phyloP scores from a whole-genome alignment of 2,113 vertebrate genomes.

The Thermophis baileyi region DNA sequence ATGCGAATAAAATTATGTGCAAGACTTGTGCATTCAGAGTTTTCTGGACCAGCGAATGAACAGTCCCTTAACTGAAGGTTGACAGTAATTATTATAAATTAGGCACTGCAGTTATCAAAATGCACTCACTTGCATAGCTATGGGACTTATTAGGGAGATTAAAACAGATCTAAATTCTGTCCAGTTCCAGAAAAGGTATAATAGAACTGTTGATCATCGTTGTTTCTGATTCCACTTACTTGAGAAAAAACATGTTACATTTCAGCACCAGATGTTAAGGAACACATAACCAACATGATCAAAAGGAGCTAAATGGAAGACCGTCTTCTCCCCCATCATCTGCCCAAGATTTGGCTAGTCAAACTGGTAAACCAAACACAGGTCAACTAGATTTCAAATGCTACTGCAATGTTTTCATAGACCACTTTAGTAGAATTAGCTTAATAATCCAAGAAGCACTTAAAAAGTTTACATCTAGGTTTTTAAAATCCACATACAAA shows the following conservation, averaged over 20 bases:
- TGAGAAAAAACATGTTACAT: conserved; percentile 38
- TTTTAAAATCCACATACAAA: conserved; percentile 9
- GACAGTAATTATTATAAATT: conserved; percentile 93
- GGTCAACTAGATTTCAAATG: conserved; percentile 39
- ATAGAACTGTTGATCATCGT: conserved; percentile 75
- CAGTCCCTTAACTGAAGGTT: conserved; percentile 83
- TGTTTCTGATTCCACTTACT: conserved; percentile 43
- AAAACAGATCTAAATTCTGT: conserved; percentile 79
- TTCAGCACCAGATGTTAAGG: conserved; percentile 41
- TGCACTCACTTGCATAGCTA: conserved; percentile 82
- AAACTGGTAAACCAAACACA: conserved; percentile 31
- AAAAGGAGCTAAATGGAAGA: conserved; percentile 32
- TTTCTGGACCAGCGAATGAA: conserved; percentile 80
- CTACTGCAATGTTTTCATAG: conserved; percentile 2
- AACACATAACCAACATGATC: conserved; percentile 36
- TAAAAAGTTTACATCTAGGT: conserved; percentile 38
- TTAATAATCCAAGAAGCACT: not conserved
- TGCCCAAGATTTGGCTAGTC: conserved; percentile 41
- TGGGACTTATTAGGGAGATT: conserved; percentile 81
- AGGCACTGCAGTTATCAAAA: conserved; percentile 83
- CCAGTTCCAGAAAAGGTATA: conserved; percentile 62
- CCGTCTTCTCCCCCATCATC: conserved; percentile 21
- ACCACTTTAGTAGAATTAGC: not conserved
- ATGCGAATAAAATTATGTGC: conserved; percentile 87
- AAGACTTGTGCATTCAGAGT: conserved; percentile 79